Percentiles rank a stretch among this genome's conserved stretches.
Conservation (phyloP, 2,797 vertebrate species). For the Morus bassanus region DNA sequence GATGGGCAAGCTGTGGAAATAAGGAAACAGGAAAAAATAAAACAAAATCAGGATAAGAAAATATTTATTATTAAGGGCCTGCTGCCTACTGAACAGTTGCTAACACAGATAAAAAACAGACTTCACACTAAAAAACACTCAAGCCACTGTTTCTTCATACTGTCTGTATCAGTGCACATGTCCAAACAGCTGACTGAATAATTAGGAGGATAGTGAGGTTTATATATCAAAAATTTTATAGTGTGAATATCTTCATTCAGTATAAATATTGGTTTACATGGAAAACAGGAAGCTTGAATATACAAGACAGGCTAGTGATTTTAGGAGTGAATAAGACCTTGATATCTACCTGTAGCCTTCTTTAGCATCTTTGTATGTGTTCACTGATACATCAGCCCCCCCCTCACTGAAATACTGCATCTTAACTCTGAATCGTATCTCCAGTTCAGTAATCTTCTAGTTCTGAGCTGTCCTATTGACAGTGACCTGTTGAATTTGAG, state of each 20-base stretch:
- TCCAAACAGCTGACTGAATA: constrained; percentile 35
- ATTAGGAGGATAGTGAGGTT: constrained; percentile 18
- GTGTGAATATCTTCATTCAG: constrained; percentile 48
- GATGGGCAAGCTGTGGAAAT: constrained; percentile 8
- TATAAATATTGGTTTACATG: constrained; percentile 58
- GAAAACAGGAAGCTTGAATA: constrained; percentile 48
- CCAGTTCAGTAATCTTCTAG: background rate
- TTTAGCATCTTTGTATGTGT: constrained; percentile 25
- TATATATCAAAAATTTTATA: constrained; percentile 43
- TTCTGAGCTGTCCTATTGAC: background rate
- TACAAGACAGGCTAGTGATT: background rate
- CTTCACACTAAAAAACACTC: constrained; percentile 34
- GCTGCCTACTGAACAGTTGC: background rate
- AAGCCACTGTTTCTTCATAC: constrained; percentile 16
- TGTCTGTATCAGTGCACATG: constrained; percentile 1
- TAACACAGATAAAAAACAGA: constrained; percentile 35
- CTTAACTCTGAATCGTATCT: background rate
- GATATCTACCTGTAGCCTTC: constrained; percentile 39
- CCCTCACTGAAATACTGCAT: background rate
- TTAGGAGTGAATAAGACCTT: constrained; percentile 51
- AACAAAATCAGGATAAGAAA: constrained; percentile 42
- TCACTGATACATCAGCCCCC: background rate
- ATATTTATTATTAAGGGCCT: constrained; percentile 36
- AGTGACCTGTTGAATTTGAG: background rate
- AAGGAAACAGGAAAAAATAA: constrained; percentile 45